Evolutionary conservation across 2,113 vertebrate genomes (phyloP).

Genomic region (Regulus satrapa): DNA sequence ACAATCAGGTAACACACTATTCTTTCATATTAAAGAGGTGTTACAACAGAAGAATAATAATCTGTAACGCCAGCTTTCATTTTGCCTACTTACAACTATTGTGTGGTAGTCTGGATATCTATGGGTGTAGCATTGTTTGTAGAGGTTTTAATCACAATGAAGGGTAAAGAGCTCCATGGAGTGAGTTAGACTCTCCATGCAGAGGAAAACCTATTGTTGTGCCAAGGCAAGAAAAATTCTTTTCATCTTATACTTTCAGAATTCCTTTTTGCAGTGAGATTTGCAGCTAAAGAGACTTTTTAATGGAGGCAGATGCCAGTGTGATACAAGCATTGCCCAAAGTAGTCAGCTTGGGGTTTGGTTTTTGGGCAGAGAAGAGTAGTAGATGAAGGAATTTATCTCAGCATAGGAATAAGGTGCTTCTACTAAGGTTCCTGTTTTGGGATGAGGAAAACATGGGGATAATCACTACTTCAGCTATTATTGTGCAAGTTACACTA

Average conservation of each 20-base stretch:
- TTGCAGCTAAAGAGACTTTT: not conserved
- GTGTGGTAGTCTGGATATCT: not conserved
- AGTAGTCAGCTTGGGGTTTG: not conserved
- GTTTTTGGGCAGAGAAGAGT: not conserved
- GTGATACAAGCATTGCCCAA: not conserved
- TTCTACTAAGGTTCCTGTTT: not conserved
- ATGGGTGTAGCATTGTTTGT: not conserved
- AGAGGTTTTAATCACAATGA: not conserved
- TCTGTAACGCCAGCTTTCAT: not conserved
- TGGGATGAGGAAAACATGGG: not conserved
- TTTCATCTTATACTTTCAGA: not conserved
- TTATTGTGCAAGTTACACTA: not conserved
- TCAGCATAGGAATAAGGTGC: not conserved
- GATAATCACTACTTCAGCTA: not conserved
- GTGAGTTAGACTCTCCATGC: not conserved
- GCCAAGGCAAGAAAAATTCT: not conserved
- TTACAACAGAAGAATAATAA: not conserved
- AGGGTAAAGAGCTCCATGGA: not conserved
- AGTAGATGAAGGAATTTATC: not conserved
- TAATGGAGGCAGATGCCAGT: not conserved
- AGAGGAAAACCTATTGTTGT: not conserved
- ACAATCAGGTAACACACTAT: not conserved
- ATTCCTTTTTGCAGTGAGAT: not conserved
- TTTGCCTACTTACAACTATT: not conserved
- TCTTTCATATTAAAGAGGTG: not conserved